phyloP scores from a whole-genome alignment of 2,888 invertebrate species.

The Lochmaea crataegi region DNA sequence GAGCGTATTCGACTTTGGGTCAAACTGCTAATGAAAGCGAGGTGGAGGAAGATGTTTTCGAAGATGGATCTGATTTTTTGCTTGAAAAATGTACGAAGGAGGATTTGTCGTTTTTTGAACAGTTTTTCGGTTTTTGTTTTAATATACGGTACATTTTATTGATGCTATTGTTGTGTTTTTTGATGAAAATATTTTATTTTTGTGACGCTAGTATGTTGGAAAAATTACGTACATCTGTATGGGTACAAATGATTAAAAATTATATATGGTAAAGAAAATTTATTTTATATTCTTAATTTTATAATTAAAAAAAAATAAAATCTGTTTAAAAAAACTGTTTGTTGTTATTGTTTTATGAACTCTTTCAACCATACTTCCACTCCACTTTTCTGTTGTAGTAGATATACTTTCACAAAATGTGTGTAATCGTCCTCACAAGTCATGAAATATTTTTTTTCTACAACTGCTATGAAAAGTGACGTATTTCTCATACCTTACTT shows the following conservation, averaged over 20 bases:
- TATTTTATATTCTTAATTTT: too few species aligned
- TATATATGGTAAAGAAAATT: too few species aligned
- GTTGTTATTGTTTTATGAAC: too few species aligned
- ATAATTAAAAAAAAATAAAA: too few species aligned
- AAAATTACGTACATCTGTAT: background rate
- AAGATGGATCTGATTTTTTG: background rate
- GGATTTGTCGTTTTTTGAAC: background rate
- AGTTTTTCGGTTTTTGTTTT: background rate
- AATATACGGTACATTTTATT: background rate
- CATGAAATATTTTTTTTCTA: too few species aligned
- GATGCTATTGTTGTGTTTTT: background rate
- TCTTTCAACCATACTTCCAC: too few species aligned
- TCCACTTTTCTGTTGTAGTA: too few species aligned
- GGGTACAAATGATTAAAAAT: background rate
- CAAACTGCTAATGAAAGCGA: constrained; percentile 33
- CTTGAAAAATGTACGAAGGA: background rate
- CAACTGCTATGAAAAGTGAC: too few species aligned
- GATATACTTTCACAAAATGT: too few species aligned
- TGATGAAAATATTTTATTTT: background rate
- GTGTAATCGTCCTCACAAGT: too few species aligned
- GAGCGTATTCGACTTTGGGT: constrained; percentile 36
- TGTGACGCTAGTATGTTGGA: background rate
- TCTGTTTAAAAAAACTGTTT: too few species aligned
- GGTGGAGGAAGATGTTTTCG: constrained; percentile 13
- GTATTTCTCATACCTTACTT: too few species aligned